Conservation (phyloP, 2,113 vertebrate species). For the Salvelinus namaycush region DNA sequence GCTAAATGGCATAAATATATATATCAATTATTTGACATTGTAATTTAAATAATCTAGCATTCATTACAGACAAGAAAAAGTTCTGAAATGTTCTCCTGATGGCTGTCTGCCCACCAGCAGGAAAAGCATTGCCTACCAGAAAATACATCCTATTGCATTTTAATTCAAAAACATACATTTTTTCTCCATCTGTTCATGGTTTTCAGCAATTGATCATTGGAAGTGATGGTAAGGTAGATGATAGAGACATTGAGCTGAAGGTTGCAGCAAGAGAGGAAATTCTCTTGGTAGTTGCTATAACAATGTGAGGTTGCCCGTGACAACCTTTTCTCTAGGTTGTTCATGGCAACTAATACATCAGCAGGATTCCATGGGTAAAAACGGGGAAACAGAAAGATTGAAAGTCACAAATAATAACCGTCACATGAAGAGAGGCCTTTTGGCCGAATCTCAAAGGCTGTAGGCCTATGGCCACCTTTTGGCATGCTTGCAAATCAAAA, state of each 20-base stretch:
- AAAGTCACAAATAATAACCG: slow-evolving; percentile 25
- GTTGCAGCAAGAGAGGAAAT: background rate
- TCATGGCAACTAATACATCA: slow-evolving; percentile 14
- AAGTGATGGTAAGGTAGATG: background rate
- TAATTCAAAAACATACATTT: no score
- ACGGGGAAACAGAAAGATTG: slow-evolving; percentile 15
- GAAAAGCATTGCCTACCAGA: no score
- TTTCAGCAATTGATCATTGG: background rate
- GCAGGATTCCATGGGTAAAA: background rate
- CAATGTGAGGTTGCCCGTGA: background rate
- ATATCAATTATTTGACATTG: no score
- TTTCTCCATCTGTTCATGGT: background rate
- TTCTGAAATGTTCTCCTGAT: no score
- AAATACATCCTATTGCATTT: no score
- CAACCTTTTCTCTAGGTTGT: background rate
- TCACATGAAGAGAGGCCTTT: background rate
- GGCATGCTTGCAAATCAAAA: no score
- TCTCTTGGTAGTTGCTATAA: background rate
- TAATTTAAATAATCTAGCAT: no score
- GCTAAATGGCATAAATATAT: no score
- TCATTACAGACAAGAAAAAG: no score
- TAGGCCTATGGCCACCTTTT: background rate
- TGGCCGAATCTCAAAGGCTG: background rate
- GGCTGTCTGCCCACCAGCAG: no score
- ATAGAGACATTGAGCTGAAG: background rate